Base-by-base conservation (phyloP, 2,888 invertebrate species). In the Eristalis pertinax region DNA sequence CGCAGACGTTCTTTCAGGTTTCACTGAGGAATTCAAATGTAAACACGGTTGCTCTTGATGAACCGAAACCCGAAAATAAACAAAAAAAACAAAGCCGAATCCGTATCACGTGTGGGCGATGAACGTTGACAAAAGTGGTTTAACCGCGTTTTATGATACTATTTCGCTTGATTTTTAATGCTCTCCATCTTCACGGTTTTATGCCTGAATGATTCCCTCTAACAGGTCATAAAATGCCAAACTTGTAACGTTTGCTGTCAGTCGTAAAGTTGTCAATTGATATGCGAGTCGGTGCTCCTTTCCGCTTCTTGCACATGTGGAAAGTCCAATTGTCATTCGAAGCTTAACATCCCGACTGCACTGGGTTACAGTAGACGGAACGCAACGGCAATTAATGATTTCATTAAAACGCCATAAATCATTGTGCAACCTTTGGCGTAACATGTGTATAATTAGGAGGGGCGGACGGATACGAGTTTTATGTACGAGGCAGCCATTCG, bases 251-350 rank as follows among this genome's bases (percentile, higher is more conserved):
- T 69, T 58, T 56, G 56, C 58, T 35, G 56, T 58, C 7, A 22
- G 35, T 58, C 56, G 35, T 69, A 69, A 69, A 69, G 24, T 35
- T 32, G 22, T 58, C 56, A 56, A 69, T 69, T 69, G 10, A 35
- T 58, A 69, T 56, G 56, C 29, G 58, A 69, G 32, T 58, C 35
- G 50, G 19, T 50, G 19, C 50, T 50, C 8, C 8, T 43, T 43
- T 43, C n/a, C 19, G 19, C 8, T 50, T 50, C 19, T 50, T 19
- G 7, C 19, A n/a, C 19, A 19, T 50, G n/a, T 19, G 19, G 50
- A 19, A 8, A 50, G 8, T 19, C 50, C 50, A 50, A n/a, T 50
- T 50, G 50, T 19, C 19, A 50, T 50, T 50, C 50, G 1, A 19
- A 50, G 50, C 50, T 50, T 50, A 19, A 5, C 19, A 19, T 50